Conservation (phyloP, 2,888 invertebrate species). For the Drosophila subquinaria region DNA sequence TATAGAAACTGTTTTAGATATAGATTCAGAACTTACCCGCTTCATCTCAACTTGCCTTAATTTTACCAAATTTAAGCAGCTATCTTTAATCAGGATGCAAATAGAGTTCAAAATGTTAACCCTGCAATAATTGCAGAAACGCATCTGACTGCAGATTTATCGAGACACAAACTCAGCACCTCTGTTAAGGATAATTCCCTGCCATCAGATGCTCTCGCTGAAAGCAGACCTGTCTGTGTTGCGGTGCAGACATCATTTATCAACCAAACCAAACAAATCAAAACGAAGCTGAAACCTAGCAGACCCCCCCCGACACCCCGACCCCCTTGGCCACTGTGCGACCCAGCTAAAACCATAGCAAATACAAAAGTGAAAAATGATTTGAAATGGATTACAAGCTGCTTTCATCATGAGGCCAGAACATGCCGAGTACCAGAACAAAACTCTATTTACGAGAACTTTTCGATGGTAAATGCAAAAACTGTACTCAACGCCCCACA, state of each 20-base stretch:
- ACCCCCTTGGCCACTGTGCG: background rate
- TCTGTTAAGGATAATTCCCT: slow-evolving; percentile 19
- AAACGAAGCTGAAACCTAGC: slow-evolving; percentile 59
- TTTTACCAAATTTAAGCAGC: background rate
- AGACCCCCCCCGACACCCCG: background rate
- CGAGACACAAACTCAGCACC: slow-evolving; percentile 25
- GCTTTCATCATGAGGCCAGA: slow-evolving; percentile 62
- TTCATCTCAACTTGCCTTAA: no score
- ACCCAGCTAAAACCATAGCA: slow-evolving; percentile 61
- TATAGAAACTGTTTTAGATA: no score
- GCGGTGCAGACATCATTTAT: slow-evolving; percentile 77
- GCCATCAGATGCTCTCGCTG: slow-evolving; percentile 16
- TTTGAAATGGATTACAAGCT: slow-evolving; percentile 77
- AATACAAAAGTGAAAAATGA: slow-evolving; percentile 77
- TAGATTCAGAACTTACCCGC: no score
- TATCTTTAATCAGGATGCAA: background rate
- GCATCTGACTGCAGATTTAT: slow-evolving; percentile 7
- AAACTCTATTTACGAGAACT: slow-evolving; percentile 77
- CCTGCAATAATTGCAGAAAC: slow-evolving; percentile 1
- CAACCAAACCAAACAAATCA: slow-evolving; percentile 74
- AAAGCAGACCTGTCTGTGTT: slow-evolving; percentile 63
- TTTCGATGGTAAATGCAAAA: slow-evolving; percentile 70
- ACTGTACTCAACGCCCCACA: slow-evolving; percentile 23
- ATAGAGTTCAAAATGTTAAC: background rate
- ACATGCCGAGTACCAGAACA: slow-evolving; percentile 38